Evolutionary conservation across 2,113 vertebrate species (phyloP).

Genomic region (Zosterops hypoxanthus): DNA sequence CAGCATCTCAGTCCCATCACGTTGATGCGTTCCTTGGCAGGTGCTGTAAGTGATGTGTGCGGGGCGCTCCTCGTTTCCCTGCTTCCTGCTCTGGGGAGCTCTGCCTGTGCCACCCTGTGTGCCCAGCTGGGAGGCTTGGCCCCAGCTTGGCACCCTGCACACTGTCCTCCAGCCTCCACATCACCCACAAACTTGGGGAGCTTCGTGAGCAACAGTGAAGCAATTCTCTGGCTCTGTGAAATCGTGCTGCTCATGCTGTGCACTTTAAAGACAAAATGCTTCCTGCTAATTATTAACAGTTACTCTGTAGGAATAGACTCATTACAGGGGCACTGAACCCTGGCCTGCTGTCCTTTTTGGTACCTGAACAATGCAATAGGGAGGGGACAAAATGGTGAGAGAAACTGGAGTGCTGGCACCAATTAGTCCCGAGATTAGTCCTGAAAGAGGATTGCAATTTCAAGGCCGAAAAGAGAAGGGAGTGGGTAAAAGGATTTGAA

Average conservation of each 20-base stretch:
- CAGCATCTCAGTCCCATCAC: background rate
- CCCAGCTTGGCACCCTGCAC: fast-evolving
- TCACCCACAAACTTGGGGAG: background rate
- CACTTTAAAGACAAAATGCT: constrained; percentile 72
- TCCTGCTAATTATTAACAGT: constrained; percentile 77
- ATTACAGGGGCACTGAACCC: constrained; percentile 51
- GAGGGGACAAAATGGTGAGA: background rate
- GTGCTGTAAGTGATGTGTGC: background rate
- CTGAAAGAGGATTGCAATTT: constrained; percentile 83
- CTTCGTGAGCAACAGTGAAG: background rate
- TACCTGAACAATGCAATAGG: constrained; percentile 17
- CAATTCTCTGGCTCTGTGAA: constrained; percentile 22
- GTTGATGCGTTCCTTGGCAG: fast-evolving
- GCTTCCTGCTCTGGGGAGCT: background rate
- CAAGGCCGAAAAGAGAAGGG: constrained; percentile 75
- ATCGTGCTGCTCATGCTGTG: constrained; percentile 64
- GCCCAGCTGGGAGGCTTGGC: background rate
- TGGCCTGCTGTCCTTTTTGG: constrained; percentile 43
- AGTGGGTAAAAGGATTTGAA: constrained; percentile 83
- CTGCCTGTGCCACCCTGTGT: background rate
- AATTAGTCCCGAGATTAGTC: constrained; percentile 76
- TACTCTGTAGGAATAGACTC: constrained; percentile 61
- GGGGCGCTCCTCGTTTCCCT: background rate
- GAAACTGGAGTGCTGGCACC: constrained; percentile 65
- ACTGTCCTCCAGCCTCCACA: background rate